Evolutionary conservation across 2,888 invertebrate genomes (phyloP).

Genomic region (Nebria salina): DNA sequence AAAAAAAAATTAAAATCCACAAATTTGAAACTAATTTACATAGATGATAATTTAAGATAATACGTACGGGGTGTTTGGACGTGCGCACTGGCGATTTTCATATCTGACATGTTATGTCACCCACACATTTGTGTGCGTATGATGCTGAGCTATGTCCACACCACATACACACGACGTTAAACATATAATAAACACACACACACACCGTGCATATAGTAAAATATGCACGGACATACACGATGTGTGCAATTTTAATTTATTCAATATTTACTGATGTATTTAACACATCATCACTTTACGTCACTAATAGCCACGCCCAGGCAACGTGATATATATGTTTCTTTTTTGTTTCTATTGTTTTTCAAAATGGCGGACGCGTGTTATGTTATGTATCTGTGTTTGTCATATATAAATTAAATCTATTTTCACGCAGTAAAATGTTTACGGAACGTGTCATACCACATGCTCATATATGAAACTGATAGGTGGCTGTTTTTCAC

Average conservation of each 20-base stretch:
- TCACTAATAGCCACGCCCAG: neutral
- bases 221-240: neutral
- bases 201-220: neutral
- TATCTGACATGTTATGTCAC: neutral
- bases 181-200: neutral
- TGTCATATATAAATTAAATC: neutral
- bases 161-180: neutral
- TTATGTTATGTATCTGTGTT: neutral
- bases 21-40: neutral
- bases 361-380: neutral
- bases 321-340: neutral
- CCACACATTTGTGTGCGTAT: neutral
- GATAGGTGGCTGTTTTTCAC: neutral
- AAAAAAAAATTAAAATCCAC: neutral
- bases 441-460: neutral
- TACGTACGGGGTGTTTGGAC: neutral
- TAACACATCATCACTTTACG: neutral
- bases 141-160: neutral
- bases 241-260: neutral
- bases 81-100: neutral
- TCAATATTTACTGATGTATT: constrained; percentile 1
- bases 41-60: neutral
- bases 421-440: neutral
- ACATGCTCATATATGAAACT: neutral
- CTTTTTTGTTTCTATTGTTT: neutral